phyloP scores from a whole-genome alignment of 2,797 vertebrate species.

The Trachops cirrhosus region DNA sequence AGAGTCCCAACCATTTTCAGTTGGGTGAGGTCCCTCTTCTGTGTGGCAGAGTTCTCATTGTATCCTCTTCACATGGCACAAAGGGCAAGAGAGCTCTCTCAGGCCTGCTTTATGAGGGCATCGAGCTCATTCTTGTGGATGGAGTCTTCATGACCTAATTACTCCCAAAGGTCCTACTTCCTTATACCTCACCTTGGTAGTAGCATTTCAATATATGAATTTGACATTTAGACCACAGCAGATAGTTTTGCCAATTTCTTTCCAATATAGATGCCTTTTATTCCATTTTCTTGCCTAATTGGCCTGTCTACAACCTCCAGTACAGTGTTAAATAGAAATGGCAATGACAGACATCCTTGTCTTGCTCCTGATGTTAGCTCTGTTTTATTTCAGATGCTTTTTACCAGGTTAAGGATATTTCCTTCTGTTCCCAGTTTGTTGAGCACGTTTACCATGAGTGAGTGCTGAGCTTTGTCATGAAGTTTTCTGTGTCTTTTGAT shows the following conservation, averaged over 20 bases:
- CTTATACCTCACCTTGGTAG: neutral
- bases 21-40: neutral
- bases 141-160: neutral
- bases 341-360: neutral
- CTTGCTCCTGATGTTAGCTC: neutral
- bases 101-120: neutral
- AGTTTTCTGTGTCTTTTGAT: neutral
- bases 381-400: neutral
- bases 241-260: neutral
- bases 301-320: neutral
- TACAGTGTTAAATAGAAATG: neutral
- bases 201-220: neutral
- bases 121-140: neutral
- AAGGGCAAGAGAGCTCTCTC: neutral
- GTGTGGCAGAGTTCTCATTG: neutral
- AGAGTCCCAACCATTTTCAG: neutral
- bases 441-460: neutral
- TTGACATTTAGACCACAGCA: neutral
- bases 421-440: neutral
- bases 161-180: neutral
- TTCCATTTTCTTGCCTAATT: neutral
- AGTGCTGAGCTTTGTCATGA: neutral
- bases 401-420: neutral
- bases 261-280: neutral
- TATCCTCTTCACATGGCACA: neutral